phyloP scores from a whole-genome alignment of 2,113 vertebrate species.

The Solea senegalensis region DNA sequence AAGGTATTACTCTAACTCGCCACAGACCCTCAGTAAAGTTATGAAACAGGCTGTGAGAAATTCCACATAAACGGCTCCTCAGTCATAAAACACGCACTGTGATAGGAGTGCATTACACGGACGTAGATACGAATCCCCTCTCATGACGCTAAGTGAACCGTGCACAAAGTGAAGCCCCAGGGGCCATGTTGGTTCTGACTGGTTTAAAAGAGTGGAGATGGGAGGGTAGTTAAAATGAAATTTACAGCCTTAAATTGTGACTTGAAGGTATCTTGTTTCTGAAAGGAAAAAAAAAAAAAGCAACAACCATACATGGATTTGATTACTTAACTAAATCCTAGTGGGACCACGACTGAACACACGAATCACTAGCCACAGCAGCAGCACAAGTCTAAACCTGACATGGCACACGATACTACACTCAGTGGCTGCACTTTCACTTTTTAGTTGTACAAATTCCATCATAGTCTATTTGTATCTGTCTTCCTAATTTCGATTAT shows the following conservation, averaged over 20 bases:
- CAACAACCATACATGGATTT: slow-evolving; percentile 33
- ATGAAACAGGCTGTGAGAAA: background rate
- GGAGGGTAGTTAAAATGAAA: background rate
- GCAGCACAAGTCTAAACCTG: background rate
- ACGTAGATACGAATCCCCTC: background rate
- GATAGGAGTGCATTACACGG: background rate
- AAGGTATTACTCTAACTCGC: background rate
- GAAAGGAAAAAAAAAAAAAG: background rate
- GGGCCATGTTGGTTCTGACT: background rate
- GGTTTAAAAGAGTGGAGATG: background rate
- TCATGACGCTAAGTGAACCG: background rate
- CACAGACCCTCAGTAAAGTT: background rate
- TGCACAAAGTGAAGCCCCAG: background rate
- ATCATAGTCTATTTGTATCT: too few relatives aligned
- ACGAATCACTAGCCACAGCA: background rate
- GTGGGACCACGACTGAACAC: background rate
- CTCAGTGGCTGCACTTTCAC: too few relatives aligned
- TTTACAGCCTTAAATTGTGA: background rate
- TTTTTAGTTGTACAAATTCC: too few relatives aligned
- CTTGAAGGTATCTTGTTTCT: background rate
- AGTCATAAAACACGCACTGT: background rate
- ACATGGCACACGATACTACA: background rate
- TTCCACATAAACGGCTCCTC: background rate
- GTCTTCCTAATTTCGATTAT: too few relatives aligned
- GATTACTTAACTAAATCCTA: slow-evolving; percentile 5